Percentiles rank a stretch among this genome's conserved stretches.
Evolutionary conservation across 2,797 vertebrate genomes (phyloP).

Genomic region (Vireo griseus): DNA sequence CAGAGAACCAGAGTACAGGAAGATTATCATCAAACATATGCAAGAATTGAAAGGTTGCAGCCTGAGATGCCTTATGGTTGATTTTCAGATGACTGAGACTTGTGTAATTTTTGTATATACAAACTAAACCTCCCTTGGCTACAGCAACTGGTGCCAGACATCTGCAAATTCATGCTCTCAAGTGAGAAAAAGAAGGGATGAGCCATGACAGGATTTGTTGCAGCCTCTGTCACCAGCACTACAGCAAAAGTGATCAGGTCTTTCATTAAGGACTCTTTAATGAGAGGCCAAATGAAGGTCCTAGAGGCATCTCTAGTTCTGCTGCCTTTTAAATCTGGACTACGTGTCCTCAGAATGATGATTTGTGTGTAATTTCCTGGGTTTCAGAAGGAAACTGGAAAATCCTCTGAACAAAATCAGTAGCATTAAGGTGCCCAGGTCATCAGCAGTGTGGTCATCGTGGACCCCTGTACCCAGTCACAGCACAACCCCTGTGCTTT

Average conservation of each 20-base stretch:
- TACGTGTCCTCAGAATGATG: not conserved
- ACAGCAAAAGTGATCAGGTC: not conserved
- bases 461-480: not conserved
- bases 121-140: not conserved
- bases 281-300: not conserved
- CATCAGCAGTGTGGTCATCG: not conserved
- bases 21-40: not conserved
- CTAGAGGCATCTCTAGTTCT: not conserved
- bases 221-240: not conserved
- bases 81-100: not conserved
- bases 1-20: not conserved
- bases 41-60: not conserved
- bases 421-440: not conserved
- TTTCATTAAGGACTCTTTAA: not conserved
- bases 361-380: not conserved
- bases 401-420: not conserved
- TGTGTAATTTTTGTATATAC: not conserved
- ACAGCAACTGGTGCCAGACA: not conserved
- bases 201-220: fast-evolving
- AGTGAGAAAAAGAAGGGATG: not conserved
- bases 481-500: not conserved
- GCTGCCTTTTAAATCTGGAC: not conserved
- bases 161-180: not conserved
- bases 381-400: not conserved
- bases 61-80: not conserved